Base-by-base conservation (phyloP, 2,113 vertebrate genomes). In the Callionymus lyra region DNA sequence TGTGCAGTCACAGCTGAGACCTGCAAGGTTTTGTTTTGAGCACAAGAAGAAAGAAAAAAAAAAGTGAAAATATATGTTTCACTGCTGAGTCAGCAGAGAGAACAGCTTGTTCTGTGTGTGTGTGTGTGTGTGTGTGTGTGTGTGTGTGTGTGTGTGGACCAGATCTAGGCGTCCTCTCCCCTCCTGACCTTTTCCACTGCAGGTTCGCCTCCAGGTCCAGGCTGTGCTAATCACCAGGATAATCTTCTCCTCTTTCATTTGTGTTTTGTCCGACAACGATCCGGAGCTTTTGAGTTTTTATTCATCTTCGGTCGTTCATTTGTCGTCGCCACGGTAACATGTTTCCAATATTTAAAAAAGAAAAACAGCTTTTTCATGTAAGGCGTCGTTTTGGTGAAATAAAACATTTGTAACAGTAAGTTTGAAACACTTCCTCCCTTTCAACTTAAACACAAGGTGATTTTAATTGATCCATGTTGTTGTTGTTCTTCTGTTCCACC, bases 121-220 rank as follows among this genome's bases (percentile, higher is more conserved):
- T 44, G 37, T 54, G 53, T 49, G 47, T 59, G 53, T 47, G 44
- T 41, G 41, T 45, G 44, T 52, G 34, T 38, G 53, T 54, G 46
- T 41, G 36, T 47, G 47, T 50, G 36, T 52, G 50, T 34, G 49
- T 47, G 38, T 36, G 18, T 37, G 13, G 2, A 16, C 13, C 34
- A 68, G 75, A 68, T 60, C 62, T 63, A 52, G 12, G 48, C 16
- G 66, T 79, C 44, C 71, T 72, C 53, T 57, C 50, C 58, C 42
- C 51, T 66, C 41, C 27, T 63, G 71, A 74, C 74, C 70, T 82
- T 82, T 82, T 76, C 74, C 74, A 74, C 53, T 56, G 38, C 57
- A 55, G 47, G 41, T 44, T 61, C 63, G 43, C 45, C 62, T 59
- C 37, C 60, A 32, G 47, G 62, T 45, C 48, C 72, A 63, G 54